Conservation (phyloP, 2,888 invertebrate species). For the Acrobeloides nanus region DNA sequence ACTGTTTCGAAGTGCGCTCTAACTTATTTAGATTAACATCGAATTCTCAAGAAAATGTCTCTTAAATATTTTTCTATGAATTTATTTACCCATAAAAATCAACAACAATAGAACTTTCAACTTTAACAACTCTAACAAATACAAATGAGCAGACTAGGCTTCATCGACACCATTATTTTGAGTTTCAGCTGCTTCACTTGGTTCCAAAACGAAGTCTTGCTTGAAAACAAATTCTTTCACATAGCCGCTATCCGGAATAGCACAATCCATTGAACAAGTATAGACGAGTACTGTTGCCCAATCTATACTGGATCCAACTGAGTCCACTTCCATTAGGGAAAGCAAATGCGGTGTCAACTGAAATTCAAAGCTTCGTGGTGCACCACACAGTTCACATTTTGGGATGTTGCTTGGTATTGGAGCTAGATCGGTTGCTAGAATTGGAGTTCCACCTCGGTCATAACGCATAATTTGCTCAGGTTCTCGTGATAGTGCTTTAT, state of each 20-base stretch:
- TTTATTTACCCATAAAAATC: too few relatives aligned
- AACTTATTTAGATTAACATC: too few relatives aligned
- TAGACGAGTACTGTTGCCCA: constrained; percentile 82
- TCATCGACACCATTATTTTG: too few relatives aligned
- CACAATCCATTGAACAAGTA: constrained; percentile 75
- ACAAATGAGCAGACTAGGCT: too few relatives aligned
- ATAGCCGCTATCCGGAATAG: constrained; percentile 63
- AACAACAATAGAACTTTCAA: too few relatives aligned
- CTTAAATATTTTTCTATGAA: too few relatives aligned
- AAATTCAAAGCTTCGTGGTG: constrained; percentile 77
- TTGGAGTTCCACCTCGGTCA: constrained; percentile 66
- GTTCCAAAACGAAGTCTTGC: too few relatives aligned
- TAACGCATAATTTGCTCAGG: constrained; percentile 67
- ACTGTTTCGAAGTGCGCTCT: too few relatives aligned
- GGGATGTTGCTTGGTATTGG: constrained; percentile 61
- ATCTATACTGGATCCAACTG: constrained; percentile 59
- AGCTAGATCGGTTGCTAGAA: constrained; percentile 67
- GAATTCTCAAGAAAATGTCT: too few relatives aligned
- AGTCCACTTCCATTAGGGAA: constrained; percentile 46
- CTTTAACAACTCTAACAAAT: too few relatives aligned
- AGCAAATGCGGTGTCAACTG: constrained; percentile 63
- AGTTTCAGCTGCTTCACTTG: too few relatives aligned
- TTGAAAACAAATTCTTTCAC: constrained; percentile 52
- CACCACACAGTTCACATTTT: constrained; percentile 67
- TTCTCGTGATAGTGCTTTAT: constrained; percentile 64